phyloP scores from a whole-genome alignment of 1,140 invertebrate genomes.

The Cherax destructor region DNA sequence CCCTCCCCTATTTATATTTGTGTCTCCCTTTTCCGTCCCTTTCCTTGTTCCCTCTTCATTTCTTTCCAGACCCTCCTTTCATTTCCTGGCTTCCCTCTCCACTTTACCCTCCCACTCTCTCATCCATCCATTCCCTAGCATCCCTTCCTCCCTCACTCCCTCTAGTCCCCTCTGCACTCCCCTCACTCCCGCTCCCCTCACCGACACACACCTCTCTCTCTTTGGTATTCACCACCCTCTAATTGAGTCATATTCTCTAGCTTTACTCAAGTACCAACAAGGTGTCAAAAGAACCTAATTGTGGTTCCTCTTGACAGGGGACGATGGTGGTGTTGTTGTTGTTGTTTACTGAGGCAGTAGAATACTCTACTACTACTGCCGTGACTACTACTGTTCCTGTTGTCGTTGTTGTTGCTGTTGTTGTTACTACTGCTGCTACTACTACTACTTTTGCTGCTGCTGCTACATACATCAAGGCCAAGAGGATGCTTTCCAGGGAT shows the following conservation, averaged over 20 bases:
- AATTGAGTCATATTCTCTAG: slow-evolving; percentile 60
- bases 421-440: no score
- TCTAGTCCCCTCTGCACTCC: background rate
- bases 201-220: slow-evolving; percentile 18
- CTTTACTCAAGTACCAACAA: slow-evolving; percentile 58
- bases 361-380: no score
- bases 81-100: no score
- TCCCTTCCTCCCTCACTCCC: background rate
- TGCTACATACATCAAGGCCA: no score
- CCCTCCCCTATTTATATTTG: background rate
- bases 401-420: no score
- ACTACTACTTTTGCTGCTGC: no score
- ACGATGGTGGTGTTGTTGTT: background rate
- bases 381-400: no score
- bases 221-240: slow-evolving; percentile 34
- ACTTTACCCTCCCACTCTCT: background rate
- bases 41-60: background rate
- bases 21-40: background rate
- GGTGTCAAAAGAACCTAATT: slow-evolving; percentile 64
- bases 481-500: no score
- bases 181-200: background rate
- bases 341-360: background rate
- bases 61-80: no score
- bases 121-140: background rate
- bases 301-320: slow-evolving; percentile 11